Conservation (phyloP, 2,797 vertebrate species). For the Molossus molossus region DNA sequence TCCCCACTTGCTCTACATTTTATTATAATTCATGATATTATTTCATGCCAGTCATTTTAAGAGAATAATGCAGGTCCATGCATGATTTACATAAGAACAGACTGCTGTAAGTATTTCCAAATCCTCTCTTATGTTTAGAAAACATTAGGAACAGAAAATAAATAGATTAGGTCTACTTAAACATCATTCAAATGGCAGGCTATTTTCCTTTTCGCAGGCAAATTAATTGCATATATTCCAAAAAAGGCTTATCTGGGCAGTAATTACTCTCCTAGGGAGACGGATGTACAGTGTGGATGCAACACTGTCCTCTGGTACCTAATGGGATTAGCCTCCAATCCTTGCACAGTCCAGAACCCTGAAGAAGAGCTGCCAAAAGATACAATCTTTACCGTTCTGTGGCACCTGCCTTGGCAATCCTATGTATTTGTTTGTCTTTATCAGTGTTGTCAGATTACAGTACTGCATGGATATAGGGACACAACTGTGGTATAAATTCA, state of each 20-base stretch:
- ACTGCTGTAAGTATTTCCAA: slow-evolving; percentile 86
- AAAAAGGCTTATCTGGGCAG: slow-evolving; percentile 87
- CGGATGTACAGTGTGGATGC: slow-evolving; percentile 79
- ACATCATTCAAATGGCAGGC: slow-evolving; percentile 89
- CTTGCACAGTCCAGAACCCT: slow-evolving; percentile 62
- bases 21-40: slow-evolving; percentile 78
- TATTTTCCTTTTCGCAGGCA: slow-evolving; percentile 79
- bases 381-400: slow-evolving; percentile 89
- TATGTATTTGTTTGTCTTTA: slow-evolving; percentile 82
- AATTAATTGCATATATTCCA: slow-evolving; percentile 88
- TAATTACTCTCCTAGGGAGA: slow-evolving; percentile 86
- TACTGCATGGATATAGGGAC: slow-evolving; percentile 74
- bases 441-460: slow-evolving; percentile 58
- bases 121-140: slow-evolving; percentile 87
- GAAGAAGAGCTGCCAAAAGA: slow-evolving; percentile 86
- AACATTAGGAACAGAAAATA: slow-evolving; percentile 88
- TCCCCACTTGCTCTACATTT: slow-evolving; percentile 74
- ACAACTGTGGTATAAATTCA: slow-evolving; percentile 65
- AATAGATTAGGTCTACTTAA: slow-evolving; percentile 89
- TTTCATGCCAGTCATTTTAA: slow-evolving; percentile 84
- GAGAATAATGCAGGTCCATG: slow-evolving; percentile 70
- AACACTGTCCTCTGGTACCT: slow-evolving; percentile 83
- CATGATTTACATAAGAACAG: slow-evolving; percentile 86
- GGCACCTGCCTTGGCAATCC: slow-evolving; percentile 80
- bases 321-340: slow-evolving; percentile 82